A percentile compares a stretch with the other conserved stretches of the same genome.
These are phyloP conservation scores for Epizoanthus scotinus DNA, from an alignment of 92 coral and sea anemone genomes.

Conservation along the genomic window DNA sequence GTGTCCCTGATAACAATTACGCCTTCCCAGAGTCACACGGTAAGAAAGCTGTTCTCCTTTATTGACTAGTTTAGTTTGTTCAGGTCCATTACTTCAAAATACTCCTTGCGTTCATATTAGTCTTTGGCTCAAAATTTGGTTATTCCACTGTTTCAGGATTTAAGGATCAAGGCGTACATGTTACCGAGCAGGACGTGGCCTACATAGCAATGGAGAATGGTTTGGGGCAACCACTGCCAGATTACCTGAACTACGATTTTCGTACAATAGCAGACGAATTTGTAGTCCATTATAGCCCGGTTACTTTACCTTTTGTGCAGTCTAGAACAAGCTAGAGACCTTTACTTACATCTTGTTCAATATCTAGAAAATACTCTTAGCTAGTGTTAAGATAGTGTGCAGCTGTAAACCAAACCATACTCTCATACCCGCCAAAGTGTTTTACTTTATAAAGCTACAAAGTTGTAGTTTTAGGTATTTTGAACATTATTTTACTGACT, in stretches of 20 bases:
- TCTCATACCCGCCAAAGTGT: no score
- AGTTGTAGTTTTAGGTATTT: no score
- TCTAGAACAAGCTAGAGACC: neutral
- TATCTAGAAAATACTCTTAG: conserved; percentile 16
- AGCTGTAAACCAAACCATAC: no score
- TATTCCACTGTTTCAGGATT: conserved; percentile 17
- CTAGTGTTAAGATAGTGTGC: neutral
- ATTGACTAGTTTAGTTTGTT: no score
- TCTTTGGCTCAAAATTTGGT: no score
- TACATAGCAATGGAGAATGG: neutral
- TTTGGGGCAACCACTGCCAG: conserved; percentile 8
- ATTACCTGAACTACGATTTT: conserved; percentile 10
- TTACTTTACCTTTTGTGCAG: neutral
- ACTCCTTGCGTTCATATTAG: no score
- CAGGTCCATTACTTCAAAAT: no score
- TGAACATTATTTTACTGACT: no score
- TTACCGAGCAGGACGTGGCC: neutral
- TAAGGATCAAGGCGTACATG: neutral
- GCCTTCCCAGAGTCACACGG: conserved; percentile 27
- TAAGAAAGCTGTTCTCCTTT: conserved; percentile 1
- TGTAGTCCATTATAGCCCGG: neutral
- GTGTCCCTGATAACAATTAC: conserved; percentile 31
- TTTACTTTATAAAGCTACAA: no score
- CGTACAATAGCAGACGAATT: conserved; percentile 7
- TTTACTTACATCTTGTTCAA: conserved; percentile 4